These are phyloP conservation scores for Protonibea diacanthus DNA, from an alignment of 2,797 vertebrate genomes.

Conservation along the genomic window DNA sequence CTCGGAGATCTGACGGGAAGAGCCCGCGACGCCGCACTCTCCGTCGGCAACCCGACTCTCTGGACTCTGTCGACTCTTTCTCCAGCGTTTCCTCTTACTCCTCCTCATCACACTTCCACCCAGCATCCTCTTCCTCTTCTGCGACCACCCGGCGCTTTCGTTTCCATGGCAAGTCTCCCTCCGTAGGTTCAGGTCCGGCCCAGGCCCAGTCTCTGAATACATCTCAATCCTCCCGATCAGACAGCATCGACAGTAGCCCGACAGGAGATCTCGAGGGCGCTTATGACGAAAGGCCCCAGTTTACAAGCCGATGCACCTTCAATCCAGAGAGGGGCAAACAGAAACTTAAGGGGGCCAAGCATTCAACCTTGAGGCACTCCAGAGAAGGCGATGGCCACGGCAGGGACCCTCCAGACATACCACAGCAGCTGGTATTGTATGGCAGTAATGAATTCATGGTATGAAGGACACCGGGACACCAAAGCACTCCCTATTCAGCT, in stretches of 20 bases:
- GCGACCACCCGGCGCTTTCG: constrained; percentile 87
- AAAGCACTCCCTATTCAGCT: constrained; percentile 56
- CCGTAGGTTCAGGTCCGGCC: constrained; percentile 46
- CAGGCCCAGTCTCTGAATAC: constrained; percentile 29
- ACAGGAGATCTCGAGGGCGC: constrained; percentile 67
- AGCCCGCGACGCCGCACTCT: constrained; percentile 83
- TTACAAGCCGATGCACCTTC: constrained; percentile 94
- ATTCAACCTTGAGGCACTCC: constrained; percentile 87
- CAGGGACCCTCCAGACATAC: constrained; percentile 85
- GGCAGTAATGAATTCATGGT: constrained; percentile 99
- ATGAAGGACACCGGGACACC: constrained; percentile 82
- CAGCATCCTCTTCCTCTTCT: constrained; percentile 83
- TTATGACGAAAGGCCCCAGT: constrained; percentile 88
- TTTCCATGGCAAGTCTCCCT: constrained; percentile 91
- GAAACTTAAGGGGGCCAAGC: constrained; percentile 92
- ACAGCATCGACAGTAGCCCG: constrained; percentile 72
- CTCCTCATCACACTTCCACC: constrained; percentile 88
- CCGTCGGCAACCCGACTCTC: constrained; percentile 84
- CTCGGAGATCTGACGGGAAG: constrained; percentile 82
- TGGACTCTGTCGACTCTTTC: constrained; percentile 85
- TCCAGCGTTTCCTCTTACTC: constrained; percentile 86
- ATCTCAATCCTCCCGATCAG: constrained; percentile 24
- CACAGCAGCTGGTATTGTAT: constrained; percentile 90
- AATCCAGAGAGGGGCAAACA: constrained; percentile 95
- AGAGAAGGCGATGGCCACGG: constrained; percentile 81